A percentile compares a stretch with the other conserved stretches of the same genome.
Conservation (phyloP, 1,140 invertebrate genomes). For the Heterodera carotae region DNA sequence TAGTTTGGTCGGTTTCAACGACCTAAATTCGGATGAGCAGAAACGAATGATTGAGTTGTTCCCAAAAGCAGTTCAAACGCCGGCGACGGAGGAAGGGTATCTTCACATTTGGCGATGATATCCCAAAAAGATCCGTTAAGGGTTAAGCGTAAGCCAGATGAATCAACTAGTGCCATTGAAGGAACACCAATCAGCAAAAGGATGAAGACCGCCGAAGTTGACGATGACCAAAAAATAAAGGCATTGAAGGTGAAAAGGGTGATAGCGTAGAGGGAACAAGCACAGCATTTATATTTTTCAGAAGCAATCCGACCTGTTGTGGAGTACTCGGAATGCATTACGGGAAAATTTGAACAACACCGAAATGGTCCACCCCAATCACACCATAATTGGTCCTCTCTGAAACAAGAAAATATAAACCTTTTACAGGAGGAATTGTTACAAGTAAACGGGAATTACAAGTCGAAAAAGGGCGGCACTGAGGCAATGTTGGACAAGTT, state of each 20-base stretch:
- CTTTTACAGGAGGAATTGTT: slow-evolving; percentile 28
- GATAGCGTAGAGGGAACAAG: too few relatives aligned
- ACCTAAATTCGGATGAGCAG: slow-evolving; percentile 77
- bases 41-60: slow-evolving; percentile 73
- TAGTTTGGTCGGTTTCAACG: slow-evolving; percentile 76
- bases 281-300: slow-evolving; percentile 24
- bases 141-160: slow-evolving; percentile 27
- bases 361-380: slow-evolving; percentile 33
- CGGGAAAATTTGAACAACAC: slow-evolving; percentile 54
- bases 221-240: slow-evolving; percentile 16
- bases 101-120: background rate
- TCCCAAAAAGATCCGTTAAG: background rate
- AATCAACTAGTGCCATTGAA: slow-evolving; percentile 58
- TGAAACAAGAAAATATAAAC: background rate
- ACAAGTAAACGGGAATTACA: slow-evolving; percentile 38
- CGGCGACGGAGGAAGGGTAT: slow-evolving; percentile 21
- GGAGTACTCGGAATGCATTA: slow-evolving; percentile 45
- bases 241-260: slow-evolving; percentile 37
- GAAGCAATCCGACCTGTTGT: slow-evolving; percentile 55
- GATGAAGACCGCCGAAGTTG: slow-evolving; percentile 67
- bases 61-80: slow-evolving; percentile 69
- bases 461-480: slow-evolving; percentile 34
- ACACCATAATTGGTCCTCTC: too few relatives aligned
- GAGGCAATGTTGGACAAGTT: slow-evolving; percentile 76
- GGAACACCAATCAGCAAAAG: slow-evolving; percentile 67